Conservation (phyloP, 2,797 vertebrate species). For the Fistularia commersonii region DNA sequence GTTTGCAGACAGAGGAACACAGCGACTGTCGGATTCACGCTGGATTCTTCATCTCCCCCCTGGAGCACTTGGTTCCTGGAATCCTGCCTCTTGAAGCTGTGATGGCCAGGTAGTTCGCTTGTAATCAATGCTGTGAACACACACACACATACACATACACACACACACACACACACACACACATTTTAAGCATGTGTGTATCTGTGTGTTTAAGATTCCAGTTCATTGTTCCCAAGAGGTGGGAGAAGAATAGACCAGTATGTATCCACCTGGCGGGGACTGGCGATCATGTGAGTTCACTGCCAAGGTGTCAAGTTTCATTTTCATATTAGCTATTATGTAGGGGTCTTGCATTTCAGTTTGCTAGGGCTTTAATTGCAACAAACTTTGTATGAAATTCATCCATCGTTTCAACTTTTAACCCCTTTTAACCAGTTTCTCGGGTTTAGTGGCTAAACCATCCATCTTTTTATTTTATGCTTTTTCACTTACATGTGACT, state of each 20-base stretch:
- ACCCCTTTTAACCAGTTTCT: too few species aligned
- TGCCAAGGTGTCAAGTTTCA: not conserved
- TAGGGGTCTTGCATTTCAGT: too few species aligned
- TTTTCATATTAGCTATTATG: not conserved
- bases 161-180: not conserved
- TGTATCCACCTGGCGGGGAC: constrained; percentile 97
- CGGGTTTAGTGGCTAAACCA: too few species aligned
- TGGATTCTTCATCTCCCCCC: constrained; percentile 90
- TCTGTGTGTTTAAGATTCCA: constrained; percentile 82
- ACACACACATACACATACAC: not conserved
- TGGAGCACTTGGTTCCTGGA: constrained; percentile 89
- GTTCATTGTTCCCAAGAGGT: constrained; percentile 90
- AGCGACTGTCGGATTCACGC: constrained; percentile 90
- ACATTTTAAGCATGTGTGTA: not conserved
- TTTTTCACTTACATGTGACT: too few species aligned
- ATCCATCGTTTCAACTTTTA: too few species aligned
- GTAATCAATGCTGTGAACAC: not conserved
- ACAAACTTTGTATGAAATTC: too few species aligned
- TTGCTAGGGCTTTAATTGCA: too few species aligned
- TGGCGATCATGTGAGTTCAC: constrained; percentile 89
- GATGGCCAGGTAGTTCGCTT: constrained; percentile 82
- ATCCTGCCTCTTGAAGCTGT: constrained; percentile 89
- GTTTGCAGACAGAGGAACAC: constrained; percentile 84
- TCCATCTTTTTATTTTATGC: too few species aligned
- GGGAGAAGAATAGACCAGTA: constrained; percentile 88